Conservation (phyloP, 2,888 invertebrate genomes). For the Campaea margaritaria region DNA sequence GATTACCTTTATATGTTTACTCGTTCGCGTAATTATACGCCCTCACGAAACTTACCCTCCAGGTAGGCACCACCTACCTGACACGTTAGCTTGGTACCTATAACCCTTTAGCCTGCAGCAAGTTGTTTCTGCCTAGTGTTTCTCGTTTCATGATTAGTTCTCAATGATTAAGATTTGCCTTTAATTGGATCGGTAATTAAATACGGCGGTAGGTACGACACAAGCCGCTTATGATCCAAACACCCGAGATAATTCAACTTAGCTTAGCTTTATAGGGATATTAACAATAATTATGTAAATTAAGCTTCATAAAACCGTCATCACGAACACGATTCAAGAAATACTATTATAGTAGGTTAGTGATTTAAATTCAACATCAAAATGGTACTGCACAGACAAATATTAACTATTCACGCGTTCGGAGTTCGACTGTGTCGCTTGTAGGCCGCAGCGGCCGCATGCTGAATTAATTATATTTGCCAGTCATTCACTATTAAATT, state of each 20-base stretch:
- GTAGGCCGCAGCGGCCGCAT: slow-evolving; percentile 68
- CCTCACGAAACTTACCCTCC: slow-evolving; percentile 77
- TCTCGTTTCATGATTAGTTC: not conserved
- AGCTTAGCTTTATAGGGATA: too few species aligned
- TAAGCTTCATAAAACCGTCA: too few species aligned
- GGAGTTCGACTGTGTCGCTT: slow-evolving; percentile 63
- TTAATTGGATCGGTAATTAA: too few species aligned
- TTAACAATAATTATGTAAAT: too few species aligned
- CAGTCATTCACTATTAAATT: slow-evolving; percentile 46
- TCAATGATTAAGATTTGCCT: too few species aligned
- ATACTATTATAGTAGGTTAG: not conserved
- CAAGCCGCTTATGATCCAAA: too few species aligned
- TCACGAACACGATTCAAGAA: too few species aligned
- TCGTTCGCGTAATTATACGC: slow-evolving; percentile 83
- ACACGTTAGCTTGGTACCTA: not conserved
- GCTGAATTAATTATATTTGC: slow-evolving; percentile 57
- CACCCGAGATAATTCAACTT: too few species aligned
- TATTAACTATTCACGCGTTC: slow-evolving; percentile 52
- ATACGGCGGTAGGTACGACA: too few species aligned
- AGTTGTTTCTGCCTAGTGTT: slow-evolving; percentile 5
- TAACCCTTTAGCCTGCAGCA: not conserved
- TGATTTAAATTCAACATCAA: not conserved
- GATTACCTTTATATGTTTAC: slow-evolving; percentile 85
- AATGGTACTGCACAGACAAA: not conserved
- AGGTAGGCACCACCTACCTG: slow-evolving; percentile 13